Percentiles rank a stretch among this genome's conserved stretches.
phyloP scores from a whole-genome alignment of 2,888 invertebrate species.

The Pyralis farinalis region DNA sequence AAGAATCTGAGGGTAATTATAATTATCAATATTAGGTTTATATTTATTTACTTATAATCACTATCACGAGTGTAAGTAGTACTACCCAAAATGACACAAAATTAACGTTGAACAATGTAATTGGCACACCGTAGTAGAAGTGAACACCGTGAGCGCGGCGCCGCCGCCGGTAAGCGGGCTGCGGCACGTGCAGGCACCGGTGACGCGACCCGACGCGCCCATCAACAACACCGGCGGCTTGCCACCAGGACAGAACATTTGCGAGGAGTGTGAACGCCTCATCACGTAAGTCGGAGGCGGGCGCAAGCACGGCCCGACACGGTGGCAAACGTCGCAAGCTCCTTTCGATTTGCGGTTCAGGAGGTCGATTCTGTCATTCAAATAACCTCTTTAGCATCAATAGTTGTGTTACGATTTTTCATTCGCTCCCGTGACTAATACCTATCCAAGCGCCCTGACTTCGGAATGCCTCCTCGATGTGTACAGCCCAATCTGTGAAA shows the following conservation, averaged over 20 bases:
- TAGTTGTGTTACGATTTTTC: background rate
- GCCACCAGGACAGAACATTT: slow-evolving; percentile 95
- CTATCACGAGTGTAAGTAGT: too few relatives aligned
- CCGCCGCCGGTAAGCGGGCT: slow-evolving; percentile 78
- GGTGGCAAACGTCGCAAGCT: slow-evolving; percentile 77
- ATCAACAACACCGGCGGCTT: slow-evolving; percentile 86
- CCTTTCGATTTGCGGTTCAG: slow-evolving; percentile 68
- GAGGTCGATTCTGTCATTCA: slow-evolving; percentile 44
- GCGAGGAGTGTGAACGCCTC: slow-evolving; percentile 97
- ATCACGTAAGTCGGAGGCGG: slow-evolving; percentile 95
- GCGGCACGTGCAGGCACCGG: slow-evolving; percentile 89
- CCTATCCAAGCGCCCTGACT: too few relatives aligned
- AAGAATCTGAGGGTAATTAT: too few relatives aligned
- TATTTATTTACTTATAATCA: too few relatives aligned
- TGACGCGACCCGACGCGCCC: slow-evolving; percentile 82
- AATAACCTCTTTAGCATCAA: too few relatives aligned
- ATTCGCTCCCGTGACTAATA: background rate
- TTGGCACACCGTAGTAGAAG: slow-evolving; percentile 54
- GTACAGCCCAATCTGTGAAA: background rate
- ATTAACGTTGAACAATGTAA: slow-evolving; percentile 28
- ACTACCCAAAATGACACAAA: slow-evolving; percentile 12
- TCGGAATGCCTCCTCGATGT: background rate
- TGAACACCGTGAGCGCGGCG: slow-evolving; percentile 36
- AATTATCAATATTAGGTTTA: too few relatives aligned
- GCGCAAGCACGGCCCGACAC: slow-evolving; percentile 82